These are phyloP conservation scores for Cyphomyrmex costatus DNA, from an alignment of 1,140 invertebrate genomes.

Conservation along the genomic window DNA sequence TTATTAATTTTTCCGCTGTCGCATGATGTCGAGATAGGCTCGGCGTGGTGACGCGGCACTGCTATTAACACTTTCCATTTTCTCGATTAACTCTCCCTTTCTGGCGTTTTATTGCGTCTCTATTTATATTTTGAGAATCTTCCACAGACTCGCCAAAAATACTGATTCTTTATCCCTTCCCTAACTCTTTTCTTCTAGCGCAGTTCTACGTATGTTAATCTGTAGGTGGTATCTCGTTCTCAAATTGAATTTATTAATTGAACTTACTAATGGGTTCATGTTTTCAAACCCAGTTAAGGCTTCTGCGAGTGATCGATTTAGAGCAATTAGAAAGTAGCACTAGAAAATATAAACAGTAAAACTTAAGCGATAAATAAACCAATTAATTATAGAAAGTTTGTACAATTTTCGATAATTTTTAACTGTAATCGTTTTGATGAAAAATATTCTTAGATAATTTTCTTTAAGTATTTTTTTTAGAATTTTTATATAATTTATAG, in stretches of 20 bases:
- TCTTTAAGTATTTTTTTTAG: too few relatives aligned
- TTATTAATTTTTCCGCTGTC: conserved; percentile 82
- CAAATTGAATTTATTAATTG: neutral
- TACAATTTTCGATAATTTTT: too few relatives aligned
- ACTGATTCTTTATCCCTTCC: neutral
- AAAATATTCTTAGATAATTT: too few relatives aligned
- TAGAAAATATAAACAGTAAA: too few relatives aligned
- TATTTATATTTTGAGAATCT: conserved; percentile 51
- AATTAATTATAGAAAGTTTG: too few relatives aligned
- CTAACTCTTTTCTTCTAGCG: conserved; percentile 4
- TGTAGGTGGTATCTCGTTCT: conserved; percentile 54
- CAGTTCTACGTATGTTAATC: neutral
- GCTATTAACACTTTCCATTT: conserved; percentile 50
- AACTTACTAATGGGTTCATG: neutral
- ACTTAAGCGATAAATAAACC: too few relatives aligned
- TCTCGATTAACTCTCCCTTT: conserved; percentile 2
- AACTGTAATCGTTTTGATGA: too few relatives aligned
- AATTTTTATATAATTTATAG: too few relatives aligned
- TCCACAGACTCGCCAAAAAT: neutral
- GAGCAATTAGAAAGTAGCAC: conserved; percentile 67
- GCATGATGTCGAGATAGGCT: conserved; percentile 30
- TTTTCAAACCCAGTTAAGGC: conserved; percentile 17
- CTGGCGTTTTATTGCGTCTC: conserved; percentile 13
- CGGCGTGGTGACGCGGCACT: neutral
- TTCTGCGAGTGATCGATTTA: conserved; percentile 47